These are phyloP conservation scores for Panagrolaimus sp. DNA, from an alignment of 1,140 invertebrate genomes.

Conservation along the genomic window DNA sequence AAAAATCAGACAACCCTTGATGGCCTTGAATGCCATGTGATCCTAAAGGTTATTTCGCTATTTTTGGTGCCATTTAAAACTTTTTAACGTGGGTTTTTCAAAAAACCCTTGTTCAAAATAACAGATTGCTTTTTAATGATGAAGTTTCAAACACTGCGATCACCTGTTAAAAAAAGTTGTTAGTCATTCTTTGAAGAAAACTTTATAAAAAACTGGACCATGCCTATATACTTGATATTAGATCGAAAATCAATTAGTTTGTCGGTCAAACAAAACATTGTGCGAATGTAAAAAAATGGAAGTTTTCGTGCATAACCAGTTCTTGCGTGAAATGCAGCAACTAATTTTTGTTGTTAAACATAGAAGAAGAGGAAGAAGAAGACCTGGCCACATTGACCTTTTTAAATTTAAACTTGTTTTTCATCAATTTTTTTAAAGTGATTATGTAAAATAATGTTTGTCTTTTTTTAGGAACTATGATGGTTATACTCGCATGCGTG, in stretches of 20 bases:
- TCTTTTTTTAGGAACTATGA: constrained; percentile 39
- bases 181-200: neutral
- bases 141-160: neutral
- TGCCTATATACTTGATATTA: too few relatives aligned
- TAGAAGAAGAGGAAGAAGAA: too few relatives aligned
- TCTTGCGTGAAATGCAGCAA: too few relatives aligned
- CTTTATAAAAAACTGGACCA: too few relatives aligned
- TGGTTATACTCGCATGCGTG: constrained; percentile 47
- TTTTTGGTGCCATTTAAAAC: neutral
- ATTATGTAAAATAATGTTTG: neutral
- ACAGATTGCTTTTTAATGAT: neutral
- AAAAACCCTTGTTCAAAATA: neutral
- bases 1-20: neutral
- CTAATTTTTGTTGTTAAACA: too few relatives aligned
- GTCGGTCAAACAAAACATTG: too few relatives aligned
- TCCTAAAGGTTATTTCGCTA: neutral
- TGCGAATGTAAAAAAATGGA: too few relatives aligned
- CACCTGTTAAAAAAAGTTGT: neutral
- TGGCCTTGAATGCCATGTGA: neutral
- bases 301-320: too few relatives aligned
- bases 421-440: neutral
- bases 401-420: constrained; percentile 12
- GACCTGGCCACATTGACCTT: too few relatives aligned
- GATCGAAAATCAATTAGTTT: too few relatives aligned
- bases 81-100: neutral